A percentile compares a stretch with the other conserved stretches of the same genome.
Conservation (phyloP, 2,888 invertebrate genomes). For the Coecobrya sp. region DNA sequence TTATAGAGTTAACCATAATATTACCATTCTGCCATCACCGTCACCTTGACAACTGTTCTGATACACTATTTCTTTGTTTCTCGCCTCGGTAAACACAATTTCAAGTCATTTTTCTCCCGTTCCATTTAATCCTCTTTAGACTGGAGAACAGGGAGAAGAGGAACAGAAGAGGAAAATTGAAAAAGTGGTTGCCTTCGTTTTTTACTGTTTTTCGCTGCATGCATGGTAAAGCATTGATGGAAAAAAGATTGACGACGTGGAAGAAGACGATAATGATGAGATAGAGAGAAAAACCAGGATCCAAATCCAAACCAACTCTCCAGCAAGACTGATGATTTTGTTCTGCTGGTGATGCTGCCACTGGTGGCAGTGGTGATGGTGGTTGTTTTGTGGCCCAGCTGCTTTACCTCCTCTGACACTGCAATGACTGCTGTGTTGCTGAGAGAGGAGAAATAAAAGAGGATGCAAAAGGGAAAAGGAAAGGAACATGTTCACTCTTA, state of each 20-base stretch:
- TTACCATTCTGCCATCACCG: constrained; percentile 2
- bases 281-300: constrained; percentile 46
- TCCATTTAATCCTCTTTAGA: constrained; percentile 36
- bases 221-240: constrained; percentile 45
- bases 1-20: neutral
- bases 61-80: constrained; percentile 7
- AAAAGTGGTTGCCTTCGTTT: neutral
- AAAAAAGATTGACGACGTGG: constrained; percentile 21
- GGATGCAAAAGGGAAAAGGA: constrained; percentile 38
- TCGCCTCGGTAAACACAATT: neutral
- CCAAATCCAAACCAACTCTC: constrained; percentile 58
- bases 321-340: constrained; percentile 59
- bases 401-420: constrained; percentile 18
- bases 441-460: neutral
- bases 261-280: constrained; percentile 30
- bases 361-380: constrained; percentile 21
- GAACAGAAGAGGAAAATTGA: constrained; percentile 36
- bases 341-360: constrained; percentile 49
- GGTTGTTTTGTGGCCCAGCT: constrained; percentile 64
- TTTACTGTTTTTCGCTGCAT: neutral
- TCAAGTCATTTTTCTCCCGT: neutral
- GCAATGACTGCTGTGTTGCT: neutral
- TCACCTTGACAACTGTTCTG: constrained; percentile 32
- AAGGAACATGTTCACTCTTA: constrained; percentile 10
- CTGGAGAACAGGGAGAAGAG: neutral